Percentiles rank a stretch among this genome's conserved stretches.
These are phyloP conservation scores for Deilephila porcellus DNA, from an alignment of 2,888 invertebrate genomes.

Conservation along the genomic window DNA sequence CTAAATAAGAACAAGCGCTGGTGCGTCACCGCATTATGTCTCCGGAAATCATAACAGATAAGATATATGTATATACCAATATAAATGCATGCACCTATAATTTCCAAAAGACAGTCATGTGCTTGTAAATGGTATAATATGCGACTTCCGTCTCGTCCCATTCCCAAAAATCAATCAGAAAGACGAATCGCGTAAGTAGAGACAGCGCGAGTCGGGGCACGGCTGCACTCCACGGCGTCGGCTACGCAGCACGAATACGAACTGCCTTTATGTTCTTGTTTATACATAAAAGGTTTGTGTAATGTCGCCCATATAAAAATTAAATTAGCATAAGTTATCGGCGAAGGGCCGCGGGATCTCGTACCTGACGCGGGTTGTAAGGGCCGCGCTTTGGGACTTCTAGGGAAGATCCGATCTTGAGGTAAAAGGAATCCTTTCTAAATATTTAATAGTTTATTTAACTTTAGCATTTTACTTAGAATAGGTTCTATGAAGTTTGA, in stretches of 20 bases:
- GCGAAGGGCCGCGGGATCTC: neutral
- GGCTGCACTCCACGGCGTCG: neutral
- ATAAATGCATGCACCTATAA: too few relatives aligned
- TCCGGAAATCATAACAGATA: too few relatives aligned
- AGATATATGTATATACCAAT: too few relatives aligned
- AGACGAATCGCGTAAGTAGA: too few relatives aligned
- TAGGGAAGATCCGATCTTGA: conserved; percentile 18
- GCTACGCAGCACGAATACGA: conserved; percentile 16
- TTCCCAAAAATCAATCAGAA: too few relatives aligned
- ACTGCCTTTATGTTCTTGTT: conserved; percentile 1
- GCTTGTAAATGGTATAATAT: too few relatives aligned
- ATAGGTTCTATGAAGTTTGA: neutral
- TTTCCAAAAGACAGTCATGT: too few relatives aligned
- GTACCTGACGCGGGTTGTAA: conserved; percentile 21
- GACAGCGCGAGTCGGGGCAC: too few relatives aligned
- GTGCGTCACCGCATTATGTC: too few relatives aligned
- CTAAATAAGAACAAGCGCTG: too few relatives aligned
- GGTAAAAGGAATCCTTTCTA: conserved; percentile 7
- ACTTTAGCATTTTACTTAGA: neutral
- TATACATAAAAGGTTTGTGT: conserved; percentile 13
- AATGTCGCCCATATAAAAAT: conserved; percentile 26
- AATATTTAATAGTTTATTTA: conserved; percentile 12
- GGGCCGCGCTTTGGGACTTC: conserved; percentile 5
- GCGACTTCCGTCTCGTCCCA: too few relatives aligned
- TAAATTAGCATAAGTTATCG: conserved; percentile 23